Percentiles rank a stretch among this genome's conserved stretches.
Evolutionary conservation across 2,797 vertebrate species (phyloP).

Genomic region (Crenuchus spilurus): DNA sequence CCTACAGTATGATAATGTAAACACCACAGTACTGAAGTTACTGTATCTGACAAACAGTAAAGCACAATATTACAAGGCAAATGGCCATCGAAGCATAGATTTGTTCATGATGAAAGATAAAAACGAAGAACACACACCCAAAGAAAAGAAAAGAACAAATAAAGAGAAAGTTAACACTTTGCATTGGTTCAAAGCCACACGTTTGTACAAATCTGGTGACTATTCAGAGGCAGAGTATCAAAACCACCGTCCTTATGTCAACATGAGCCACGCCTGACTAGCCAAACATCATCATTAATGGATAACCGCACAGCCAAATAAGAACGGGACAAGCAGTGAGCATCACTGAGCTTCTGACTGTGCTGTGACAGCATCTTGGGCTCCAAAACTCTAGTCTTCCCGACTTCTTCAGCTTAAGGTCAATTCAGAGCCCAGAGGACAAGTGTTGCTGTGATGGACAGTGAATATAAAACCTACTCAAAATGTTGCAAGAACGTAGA

Average conservation of each 20-base stretch:
- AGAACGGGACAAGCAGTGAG: not conserved
- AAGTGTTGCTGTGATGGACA: too few relatives aligned
- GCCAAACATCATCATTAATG: slow-evolving; percentile 2
- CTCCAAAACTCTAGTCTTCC: too few relatives aligned
- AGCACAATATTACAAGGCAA: slow-evolving; percentile 83
- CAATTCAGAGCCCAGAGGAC: too few relatives aligned
- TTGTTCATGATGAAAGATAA: slow-evolving; percentile 70
- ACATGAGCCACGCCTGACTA: slow-evolving; percentile 1
- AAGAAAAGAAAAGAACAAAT: slow-evolving; percentile 55
- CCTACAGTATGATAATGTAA: slow-evolving; percentile 81
- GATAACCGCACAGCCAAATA: not conserved
- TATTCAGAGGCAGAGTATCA: slow-evolving; percentile 66
- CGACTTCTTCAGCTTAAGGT: too few relatives aligned
- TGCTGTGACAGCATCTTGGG: not conserved
- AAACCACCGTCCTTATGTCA: slow-evolving; percentile 15
- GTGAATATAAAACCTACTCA: too few relatives aligned
- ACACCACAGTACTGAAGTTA: slow-evolving; percentile 81
- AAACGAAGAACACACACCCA: slow-evolving; percentile 58
- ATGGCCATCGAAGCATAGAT: slow-evolving; percentile 80
- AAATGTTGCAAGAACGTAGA: too few relatives aligned
- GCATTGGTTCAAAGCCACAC: slow-evolving; percentile 65
- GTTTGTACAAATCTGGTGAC: slow-evolving; percentile 72
- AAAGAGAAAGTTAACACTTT: slow-evolving; percentile 68
- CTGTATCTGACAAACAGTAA: slow-evolving; percentile 77
- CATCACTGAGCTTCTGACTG: not conserved